Base-by-base conservation (phyloP, 2,888 invertebrate genomes). In the Augiades crinisus region DNA sequence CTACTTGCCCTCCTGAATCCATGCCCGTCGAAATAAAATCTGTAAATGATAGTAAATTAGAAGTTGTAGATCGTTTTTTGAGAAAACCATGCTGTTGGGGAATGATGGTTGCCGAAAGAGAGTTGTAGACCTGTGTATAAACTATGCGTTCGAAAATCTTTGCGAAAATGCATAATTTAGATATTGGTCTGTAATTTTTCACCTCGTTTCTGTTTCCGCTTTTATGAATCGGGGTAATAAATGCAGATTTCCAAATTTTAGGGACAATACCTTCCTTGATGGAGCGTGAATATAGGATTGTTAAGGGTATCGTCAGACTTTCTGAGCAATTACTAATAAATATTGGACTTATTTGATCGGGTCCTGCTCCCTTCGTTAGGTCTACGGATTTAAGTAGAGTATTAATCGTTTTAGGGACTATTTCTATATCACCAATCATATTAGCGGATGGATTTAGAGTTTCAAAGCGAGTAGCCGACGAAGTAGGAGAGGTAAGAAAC, bases 1-100 rank as follows among this genome's bases (percentile, higher is more conserved):
- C 60, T 5, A 57, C 54, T 14, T 56, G 56, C 1, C 8, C 36
- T 4, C 53, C 50, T 1, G 13, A 16, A 12, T 38, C 38, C 38
- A 38, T 38, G 2, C 27, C 27, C 4, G 10, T 10, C n/a, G 27
- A 10, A 27, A 4, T 27, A 4, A 10, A 27, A 8, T 38, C 22
- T 1, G 1, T 38, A 12, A 38, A 38, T 24, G 6, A 7, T 22
- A 38, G 8, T 8, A 38, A 8, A 5, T 38, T 38, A 8, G 38
- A 38, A 1, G 38, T 13, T 4, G 38, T 38, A 6, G 38, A 38
- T 5, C 13, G 10, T 8, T 14, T 22, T 38, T 38, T 22, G 7
- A 41, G 22, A 22, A 21, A 45, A 1, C 8, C 19, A 31, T 40
- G 47, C 21, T 14, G 38, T 8, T 47, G 22, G 8, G 13, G 22